phyloP scores from a whole-genome alignment of 2,888 invertebrate species.

The Steromphala cineraria region DNA sequence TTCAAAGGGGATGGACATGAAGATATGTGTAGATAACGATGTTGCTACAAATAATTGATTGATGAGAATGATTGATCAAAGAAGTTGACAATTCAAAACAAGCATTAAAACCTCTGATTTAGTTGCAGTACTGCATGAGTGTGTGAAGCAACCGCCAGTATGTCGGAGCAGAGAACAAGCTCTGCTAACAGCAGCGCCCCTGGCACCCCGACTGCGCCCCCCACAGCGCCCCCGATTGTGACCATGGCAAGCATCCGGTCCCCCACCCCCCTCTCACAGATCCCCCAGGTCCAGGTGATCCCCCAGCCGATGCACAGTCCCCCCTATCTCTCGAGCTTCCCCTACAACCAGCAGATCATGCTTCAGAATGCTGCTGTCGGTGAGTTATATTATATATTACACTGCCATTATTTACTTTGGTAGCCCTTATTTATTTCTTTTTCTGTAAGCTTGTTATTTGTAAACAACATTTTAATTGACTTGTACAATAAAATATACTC shows the following conservation, averaged over 20 bases:
- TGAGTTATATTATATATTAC: slow-evolving; percentile 32
- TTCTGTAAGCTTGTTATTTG: background rate
- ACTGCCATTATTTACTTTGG: too few species aligned
- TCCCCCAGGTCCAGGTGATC: slow-evolving; percentile 67
- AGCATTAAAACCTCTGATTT: too few species aligned
- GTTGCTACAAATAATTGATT: too few species aligned
- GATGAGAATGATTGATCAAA: too few species aligned
- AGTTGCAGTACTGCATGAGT: background rate
- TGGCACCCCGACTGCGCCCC: slow-evolving; percentile 39
- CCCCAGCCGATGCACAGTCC: slow-evolving; percentile 64
- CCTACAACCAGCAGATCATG: slow-evolving; percentile 62
- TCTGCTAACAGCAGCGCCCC: slow-evolving; percentile 37
- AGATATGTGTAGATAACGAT: too few species aligned
- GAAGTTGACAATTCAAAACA: too few species aligned
- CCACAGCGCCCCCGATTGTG: slow-evolving; percentile 49
- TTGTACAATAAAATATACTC: too few species aligned
- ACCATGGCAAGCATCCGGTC: slow-evolving; percentile 51
- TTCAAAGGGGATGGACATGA: too few species aligned
- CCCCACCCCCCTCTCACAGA: slow-evolving; percentile 42
- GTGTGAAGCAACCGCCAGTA: background rate
- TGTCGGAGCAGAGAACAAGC: slow-evolving; percentile 24
- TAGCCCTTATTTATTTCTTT: too few species aligned
- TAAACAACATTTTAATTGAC: background rate
- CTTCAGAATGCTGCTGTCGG: slow-evolving; percentile 68
- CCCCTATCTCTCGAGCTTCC: slow-evolving; percentile 61